These are phyloP conservation scores for Zosterops lateralis DNA, from an alignment of 2,113 vertebrate species.

Conservation along the genomic window DNA sequence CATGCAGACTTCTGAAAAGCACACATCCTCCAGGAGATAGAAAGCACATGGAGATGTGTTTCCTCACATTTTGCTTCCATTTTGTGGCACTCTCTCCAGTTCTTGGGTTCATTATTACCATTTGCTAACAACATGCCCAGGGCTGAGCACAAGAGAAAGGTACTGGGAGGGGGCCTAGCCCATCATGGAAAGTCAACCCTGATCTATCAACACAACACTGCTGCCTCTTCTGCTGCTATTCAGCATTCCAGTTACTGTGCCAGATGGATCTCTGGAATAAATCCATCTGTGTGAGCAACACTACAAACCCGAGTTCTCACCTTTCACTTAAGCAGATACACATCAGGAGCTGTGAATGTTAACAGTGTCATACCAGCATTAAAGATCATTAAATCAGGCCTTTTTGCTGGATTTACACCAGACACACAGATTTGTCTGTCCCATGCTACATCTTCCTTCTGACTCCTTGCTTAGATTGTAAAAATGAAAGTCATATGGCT, in stretches of 20 bases:
- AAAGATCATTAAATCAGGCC: neutral
- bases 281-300: neutral
- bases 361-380: neutral
- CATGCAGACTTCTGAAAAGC: neutral
- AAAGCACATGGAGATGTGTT: neutral
- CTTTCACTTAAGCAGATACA: neutral
- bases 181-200: neutral
- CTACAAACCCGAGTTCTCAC: neutral
- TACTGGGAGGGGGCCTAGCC: neutral
- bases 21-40: neutral
- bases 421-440: neutral
- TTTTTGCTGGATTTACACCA: neutral
- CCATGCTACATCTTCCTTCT: neutral
- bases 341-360: neutral
- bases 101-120: neutral
- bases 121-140: neutral
- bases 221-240: neutral
- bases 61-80: neutral
- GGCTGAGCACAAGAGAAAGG: neutral
- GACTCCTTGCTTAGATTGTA: neutral
- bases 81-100: fast-evolving
- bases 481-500: slow-evolving; percentile 26
- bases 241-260: neutral
- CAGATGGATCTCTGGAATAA: neutral
- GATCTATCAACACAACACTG: neutral